Conservation (phyloP, 1,140 invertebrate genomes). For the Bradysia coprophila region DNA sequence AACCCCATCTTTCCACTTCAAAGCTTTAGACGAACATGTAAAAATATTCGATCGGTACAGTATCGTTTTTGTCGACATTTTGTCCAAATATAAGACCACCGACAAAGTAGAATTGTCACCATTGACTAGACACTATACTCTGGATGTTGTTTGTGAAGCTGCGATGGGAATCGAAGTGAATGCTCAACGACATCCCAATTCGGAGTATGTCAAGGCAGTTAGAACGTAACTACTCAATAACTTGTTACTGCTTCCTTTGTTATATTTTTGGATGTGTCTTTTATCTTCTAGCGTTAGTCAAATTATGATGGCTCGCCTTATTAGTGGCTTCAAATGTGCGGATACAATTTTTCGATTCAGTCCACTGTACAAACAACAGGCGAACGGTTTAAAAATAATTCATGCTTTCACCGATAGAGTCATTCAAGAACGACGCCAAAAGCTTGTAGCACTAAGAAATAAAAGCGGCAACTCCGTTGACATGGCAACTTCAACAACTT, state of each 20-base stretch:
- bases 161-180: conserved; percentile 65
- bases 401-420: conserved; percentile 46
- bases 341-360: conserved; percentile 20
- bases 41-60: conserved; percentile 49
- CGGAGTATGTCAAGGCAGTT: conserved; percentile 53
- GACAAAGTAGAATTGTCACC: conserved; percentile 36
- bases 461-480: conserved; percentile 10
- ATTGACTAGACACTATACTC: conserved; percentile 20
- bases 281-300: neutral
- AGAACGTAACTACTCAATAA: conserved; percentile 29
- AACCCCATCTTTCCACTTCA: conserved; percentile 76
- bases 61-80: conserved; percentile 33
- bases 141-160: conserved; percentile 50
- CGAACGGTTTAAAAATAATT: conserved; percentile 36
- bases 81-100: conserved; percentile 28
- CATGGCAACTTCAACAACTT: conserved; percentile 41
- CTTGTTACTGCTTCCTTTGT: neutral
- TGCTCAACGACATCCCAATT: conserved; percentile 47
- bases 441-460: neutral
- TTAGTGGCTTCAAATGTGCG: conserved; percentile 11
- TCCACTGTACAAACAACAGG: conserved; percentile 27
- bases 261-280: neutral
- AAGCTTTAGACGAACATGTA: conserved; percentile 59
- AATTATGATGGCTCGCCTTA: neutral
- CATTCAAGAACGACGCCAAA: conserved; percentile 21